These are phyloP conservation scores for Patiria pectinifera DNA, from an alignment of 53 echinoderm and acorn worm species.

Conservation along the genomic window DNA sequence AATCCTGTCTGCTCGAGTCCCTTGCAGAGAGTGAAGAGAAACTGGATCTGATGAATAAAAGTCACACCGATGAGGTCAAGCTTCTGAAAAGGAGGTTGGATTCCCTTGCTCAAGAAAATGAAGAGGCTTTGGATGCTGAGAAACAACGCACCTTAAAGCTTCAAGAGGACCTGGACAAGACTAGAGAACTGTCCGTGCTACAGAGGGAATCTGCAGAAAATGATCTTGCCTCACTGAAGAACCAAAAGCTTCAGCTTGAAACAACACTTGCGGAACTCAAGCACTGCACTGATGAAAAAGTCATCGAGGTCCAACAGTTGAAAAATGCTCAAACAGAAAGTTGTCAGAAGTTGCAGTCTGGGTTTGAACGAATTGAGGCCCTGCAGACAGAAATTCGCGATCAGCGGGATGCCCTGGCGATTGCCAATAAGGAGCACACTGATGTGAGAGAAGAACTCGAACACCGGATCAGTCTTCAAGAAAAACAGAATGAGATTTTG, in stretches of 20 bases:
- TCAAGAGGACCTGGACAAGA: slow-evolving; percentile 37
- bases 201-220: slow-evolving; percentile 38
- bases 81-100: slow-evolving; percentile 61
- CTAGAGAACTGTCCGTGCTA: background rate
- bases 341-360: slow-evolving; percentile 29
- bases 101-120: slow-evolving; percentile 52
- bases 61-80: slow-evolving; percentile 41
- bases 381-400: slow-evolving; percentile 65
- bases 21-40: slow-evolving; percentile 58
- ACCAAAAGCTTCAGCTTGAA: slow-evolving; percentile 62
- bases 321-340: slow-evolving; percentile 40
- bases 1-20: slow-evolving; percentile 33
- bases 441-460: slow-evolving; percentile 69
- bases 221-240: slow-evolving; percentile 45
- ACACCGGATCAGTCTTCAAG: slow-evolving; percentile 31
- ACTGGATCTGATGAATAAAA: slow-evolving; percentile 39
- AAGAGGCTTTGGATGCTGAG: slow-evolving; percentile 43
- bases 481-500: slow-evolving; percentile 8
- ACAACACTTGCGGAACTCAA: slow-evolving; percentile 47
- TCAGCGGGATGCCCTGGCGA: slow-evolving; percentile 49
- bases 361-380: slow-evolving; percentile 46
- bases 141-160: slow-evolving; percentile 1
- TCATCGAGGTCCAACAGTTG: slow-evolving; percentile 47
- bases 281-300: slow-evolving; percentile 32
- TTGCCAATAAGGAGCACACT: slow-evolving; percentile 63